Conservation (phyloP, 2,888 invertebrate genomes). For the Latrodectus elegans region DNA sequence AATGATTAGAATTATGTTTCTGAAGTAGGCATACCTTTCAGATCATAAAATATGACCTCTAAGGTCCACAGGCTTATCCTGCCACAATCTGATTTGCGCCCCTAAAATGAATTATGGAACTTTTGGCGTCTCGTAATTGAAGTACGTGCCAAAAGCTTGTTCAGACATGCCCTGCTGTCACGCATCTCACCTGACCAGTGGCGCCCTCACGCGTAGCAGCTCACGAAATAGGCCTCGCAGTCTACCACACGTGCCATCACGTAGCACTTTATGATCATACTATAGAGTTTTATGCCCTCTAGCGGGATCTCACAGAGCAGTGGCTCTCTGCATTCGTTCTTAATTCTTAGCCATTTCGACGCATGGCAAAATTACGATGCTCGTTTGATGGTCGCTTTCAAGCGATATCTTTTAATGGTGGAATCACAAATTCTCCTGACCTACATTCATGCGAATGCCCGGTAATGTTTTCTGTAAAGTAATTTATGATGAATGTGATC, state of each 20-base stretch:
- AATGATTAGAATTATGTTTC: no score
- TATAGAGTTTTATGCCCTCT: not conserved
- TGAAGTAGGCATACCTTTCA: no score
- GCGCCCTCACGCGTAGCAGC: not conserved
- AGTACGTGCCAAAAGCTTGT: constrained; percentile 36
- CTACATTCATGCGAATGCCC: no score
- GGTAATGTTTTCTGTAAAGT: no score
- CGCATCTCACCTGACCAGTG: not conserved
- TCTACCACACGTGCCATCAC: not conserved
- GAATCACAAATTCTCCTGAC: not conserved
- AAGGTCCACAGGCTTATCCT: no score
- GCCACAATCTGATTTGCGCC: no score
- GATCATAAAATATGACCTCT: no score
- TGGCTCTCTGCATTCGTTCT: not conserved
- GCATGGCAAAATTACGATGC: not conserved
- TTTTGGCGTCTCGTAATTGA: constrained; percentile 40
- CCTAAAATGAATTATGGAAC: constrained; percentile 43
- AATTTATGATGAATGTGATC: no score
- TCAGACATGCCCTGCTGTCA: constrained; percentile 11
- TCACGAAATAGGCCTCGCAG: not conserved
- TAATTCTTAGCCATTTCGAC: not conserved
- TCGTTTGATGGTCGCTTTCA: not conserved
- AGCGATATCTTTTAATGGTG: not conserved
- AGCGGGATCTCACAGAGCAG: not conserved
- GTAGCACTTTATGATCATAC: not conserved